phyloP scores from a whole-genome alignment of 2,888 invertebrate genomes.

The Spodoptera picta region DNA sequence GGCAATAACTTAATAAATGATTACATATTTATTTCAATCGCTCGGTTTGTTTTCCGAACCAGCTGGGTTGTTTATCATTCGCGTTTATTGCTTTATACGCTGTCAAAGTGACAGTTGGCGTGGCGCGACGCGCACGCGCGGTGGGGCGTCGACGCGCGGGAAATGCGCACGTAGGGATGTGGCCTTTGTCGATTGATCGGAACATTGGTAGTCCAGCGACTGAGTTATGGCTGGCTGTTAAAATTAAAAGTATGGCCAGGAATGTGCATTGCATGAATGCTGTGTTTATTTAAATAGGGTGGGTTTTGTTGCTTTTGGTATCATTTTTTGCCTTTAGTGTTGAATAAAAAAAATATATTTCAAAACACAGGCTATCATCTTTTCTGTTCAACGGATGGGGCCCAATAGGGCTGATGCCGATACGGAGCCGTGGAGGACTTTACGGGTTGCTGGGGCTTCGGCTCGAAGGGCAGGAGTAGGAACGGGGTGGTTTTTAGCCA shows the following conservation, averaged over 20 bases:
- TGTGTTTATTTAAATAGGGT: background rate
- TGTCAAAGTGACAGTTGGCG: constrained; percentile 62
- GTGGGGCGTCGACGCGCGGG: constrained; percentile 61
- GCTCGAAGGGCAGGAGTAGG: too few species aligned
- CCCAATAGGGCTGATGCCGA: too few species aligned
- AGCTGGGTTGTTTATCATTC: constrained; percentile 63
- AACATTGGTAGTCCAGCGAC: constrained; percentile 42
- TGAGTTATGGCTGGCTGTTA: constrained; percentile 47
- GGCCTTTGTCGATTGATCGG: constrained; percentile 47
- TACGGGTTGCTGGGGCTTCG: too few species aligned
- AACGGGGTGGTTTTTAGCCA: too few species aligned
- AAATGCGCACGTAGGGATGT: constrained; percentile 50
- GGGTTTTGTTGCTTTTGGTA: too few species aligned
- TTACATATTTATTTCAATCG: constrained; percentile 74
- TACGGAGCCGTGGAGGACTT: too few species aligned
- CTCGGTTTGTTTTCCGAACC: constrained; percentile 65
- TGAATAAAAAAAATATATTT: too few species aligned
- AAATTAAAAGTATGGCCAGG: constrained; percentile 44
- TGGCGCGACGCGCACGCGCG: constrained; percentile 60
- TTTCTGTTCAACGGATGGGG: too few species aligned
- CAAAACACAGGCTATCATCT: too few species aligned
- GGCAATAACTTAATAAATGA: constrained; percentile 67
- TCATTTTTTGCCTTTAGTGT: too few species aligned
- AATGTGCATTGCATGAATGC: constrained; percentile 15
- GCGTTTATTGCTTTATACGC: constrained; percentile 59